A percentile compares a stretch with the other conserved stretches of the same genome.
Evolutionary conservation across 2,888 invertebrate species (phyloP).

Genomic region (Stenodera caucasica): DNA sequence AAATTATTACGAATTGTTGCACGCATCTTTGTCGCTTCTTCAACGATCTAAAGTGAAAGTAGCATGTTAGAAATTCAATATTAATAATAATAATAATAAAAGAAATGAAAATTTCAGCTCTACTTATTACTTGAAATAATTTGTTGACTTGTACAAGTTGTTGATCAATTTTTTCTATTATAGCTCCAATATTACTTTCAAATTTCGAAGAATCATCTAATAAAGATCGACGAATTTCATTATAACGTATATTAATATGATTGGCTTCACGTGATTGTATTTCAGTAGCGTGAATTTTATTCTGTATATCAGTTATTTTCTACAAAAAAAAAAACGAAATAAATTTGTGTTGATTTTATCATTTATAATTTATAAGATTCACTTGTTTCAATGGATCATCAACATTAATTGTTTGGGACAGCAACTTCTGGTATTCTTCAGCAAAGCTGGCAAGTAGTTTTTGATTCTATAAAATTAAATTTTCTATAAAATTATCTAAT

Average conservation of each 20-base stretch:
- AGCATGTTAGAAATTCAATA: too few species aligned
- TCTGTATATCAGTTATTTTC: slow-evolving; percentile 72
- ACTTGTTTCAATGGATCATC: slow-evolving; percentile 51
- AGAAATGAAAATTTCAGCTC: neutral
- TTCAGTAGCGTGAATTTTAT: slow-evolving; percentile 77
- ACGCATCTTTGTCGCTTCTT: slow-evolving; percentile 73
- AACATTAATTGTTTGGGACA: slow-evolving; percentile 61
- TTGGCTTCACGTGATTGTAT: slow-evolving; percentile 83
- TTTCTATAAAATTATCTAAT: too few species aligned
- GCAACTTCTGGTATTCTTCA: slow-evolving; percentile 63
- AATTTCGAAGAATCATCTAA: slow-evolving; percentile 73
- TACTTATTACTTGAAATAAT: slow-evolving; percentile 60
- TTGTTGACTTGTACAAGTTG: slow-evolving; percentile 76
- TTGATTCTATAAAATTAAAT: slow-evolving; percentile 61
- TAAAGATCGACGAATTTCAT: slow-evolving; percentile 69
- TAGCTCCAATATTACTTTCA: slow-evolving; percentile 69
- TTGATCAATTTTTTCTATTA: slow-evolving; percentile 68
- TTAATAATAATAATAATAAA: neutral
- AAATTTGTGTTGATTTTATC: slow-evolving; percentile 61
- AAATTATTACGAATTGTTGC: slow-evolving; percentile 70
- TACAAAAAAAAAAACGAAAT: slow-evolving; percentile 50
- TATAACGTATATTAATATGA: slow-evolving; percentile 76
- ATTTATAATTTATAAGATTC: too few species aligned
- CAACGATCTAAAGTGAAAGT: slow-evolving; percentile 62
- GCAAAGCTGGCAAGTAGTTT: slow-evolving; percentile 61